These are phyloP conservation scores for Phrynocephalus versicolor DNA, from an alignment of 2,113 vertebrate species.

Conservation along the genomic window DNA sequence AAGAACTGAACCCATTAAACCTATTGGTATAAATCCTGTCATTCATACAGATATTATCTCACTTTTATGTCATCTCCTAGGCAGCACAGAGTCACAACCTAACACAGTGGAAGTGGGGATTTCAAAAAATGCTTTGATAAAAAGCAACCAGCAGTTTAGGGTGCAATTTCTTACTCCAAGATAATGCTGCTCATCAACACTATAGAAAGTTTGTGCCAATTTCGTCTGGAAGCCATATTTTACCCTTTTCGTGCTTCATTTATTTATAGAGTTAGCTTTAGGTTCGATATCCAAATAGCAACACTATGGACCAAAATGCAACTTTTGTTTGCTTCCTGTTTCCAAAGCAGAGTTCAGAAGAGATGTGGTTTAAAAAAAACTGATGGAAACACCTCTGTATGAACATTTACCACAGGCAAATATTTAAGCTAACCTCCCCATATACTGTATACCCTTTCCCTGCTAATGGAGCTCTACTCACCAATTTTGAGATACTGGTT, in stretches of 20 bases:
- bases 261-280: slow-evolving; percentile 49
- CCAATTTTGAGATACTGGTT: neutral
- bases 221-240: slow-evolving; percentile 53
- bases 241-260: slow-evolving; percentile 45
- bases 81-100: neutral
- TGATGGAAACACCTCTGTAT: neutral
- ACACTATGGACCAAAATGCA: neutral
- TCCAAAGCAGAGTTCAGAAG: slow-evolving; percentile 30
- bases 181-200: slow-evolving; percentile 55
- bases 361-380: fast-evolving
- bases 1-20: neutral
- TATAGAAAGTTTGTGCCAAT: slow-evolving; percentile 48
- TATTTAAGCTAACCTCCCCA: slow-evolving; percentile 35
- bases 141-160: slow-evolving; percentile 44
- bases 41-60: neutral
- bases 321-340: neutral
- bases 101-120: neutral
- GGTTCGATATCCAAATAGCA: slow-evolving; percentile 58
- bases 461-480: neutral
- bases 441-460: neutral
- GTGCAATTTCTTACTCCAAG: slow-evolving; percentile 56
- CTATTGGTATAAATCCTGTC: neutral
- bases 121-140: slow-evolving; percentile 31
- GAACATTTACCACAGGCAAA: slow-evolving; percentile 34
- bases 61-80: fast-evolving